Evolutionary conservation across 2,888 invertebrate genomes (phyloP), one percentile per base, ranked within the genome.

Genomic region (Sericinus montela): DNA sequence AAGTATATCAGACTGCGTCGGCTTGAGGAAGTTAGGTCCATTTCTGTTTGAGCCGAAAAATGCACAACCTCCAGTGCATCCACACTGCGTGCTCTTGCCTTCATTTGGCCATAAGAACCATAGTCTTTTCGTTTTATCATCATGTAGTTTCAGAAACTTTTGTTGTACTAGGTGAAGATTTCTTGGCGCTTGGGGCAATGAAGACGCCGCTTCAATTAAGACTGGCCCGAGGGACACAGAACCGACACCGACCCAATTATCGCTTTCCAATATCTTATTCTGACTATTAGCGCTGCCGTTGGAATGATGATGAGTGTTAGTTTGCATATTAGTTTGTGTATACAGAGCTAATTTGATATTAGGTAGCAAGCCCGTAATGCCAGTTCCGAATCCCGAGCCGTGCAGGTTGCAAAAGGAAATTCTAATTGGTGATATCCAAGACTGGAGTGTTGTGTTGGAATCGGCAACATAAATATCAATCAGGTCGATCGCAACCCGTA

Each of bases 1-100:
- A 48, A 92, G 92, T 34, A 95, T 83, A 80, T 97, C 97, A 51
- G 93, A 92, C 19, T 93, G 90, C 55, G 92, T 94, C 0, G 97
- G 97, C 67, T 95, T 95, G 59, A 98, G 95, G 80, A 98, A 98
- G 58, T 93, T 92, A 9, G 92, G 86, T 0, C 98, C 98, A 74
- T 98, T 97, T 67, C 93, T 92, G 77, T 98, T 98, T 46, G 92
- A 93, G 1, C 98, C 99, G 72, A 99, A 99, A 86, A 99, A 99
- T 9, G 91, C 91, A 70, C 98, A 98, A 0, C 98, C 98, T 1
- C 99, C 99, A 25, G 95, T 94, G 75, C 99, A 99, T 0, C 98
- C 99, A 74, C 99, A 99, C 60, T 94, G 95, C 0, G 92, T 86
- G 50, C 90, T 89, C 58, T 93, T 92, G 1, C 91, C 90, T 59